Percentiles rank a stretch among this genome's conserved stretches.
Conservation (phyloP, 2,797 vertebrate species). For the Apogon talboti region DNA sequence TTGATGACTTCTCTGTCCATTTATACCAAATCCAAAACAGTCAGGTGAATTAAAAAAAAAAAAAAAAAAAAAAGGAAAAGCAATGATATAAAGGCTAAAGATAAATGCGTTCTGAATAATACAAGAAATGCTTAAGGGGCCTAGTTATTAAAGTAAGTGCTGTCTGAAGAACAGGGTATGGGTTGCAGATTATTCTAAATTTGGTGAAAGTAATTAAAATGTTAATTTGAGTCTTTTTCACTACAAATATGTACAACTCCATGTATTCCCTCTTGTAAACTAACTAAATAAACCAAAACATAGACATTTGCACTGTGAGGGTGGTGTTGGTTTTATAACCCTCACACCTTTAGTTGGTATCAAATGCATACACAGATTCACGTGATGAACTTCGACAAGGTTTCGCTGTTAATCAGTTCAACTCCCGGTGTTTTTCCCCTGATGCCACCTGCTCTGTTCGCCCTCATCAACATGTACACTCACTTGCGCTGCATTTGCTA, state of each 20-base stretch:
- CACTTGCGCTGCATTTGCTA: constrained; percentile 26
- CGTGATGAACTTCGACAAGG: not conserved
- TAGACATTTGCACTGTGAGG: too few species aligned
- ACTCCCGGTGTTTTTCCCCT: too few species aligned
- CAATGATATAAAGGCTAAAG: constrained; percentile 10
- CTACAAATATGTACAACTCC: not conserved
- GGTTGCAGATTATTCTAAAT: constrained; percentile 4
- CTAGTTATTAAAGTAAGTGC: not conserved
- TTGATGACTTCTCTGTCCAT: constrained; percentile 35
- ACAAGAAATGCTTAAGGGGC: not conserved
- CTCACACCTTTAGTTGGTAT: not conserved
- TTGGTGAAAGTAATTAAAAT: constrained; percentile 10
- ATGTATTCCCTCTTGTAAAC: too few species aligned
- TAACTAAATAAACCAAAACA: too few species aligned
- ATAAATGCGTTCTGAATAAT: constrained; percentile 14
- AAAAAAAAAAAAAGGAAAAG: constrained; percentile 6
- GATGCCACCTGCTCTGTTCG: too few species aligned
- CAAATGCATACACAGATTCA: constrained; percentile 1
- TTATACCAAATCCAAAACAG: constrained; percentile 9
- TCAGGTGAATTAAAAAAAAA: constrained; percentile 6
- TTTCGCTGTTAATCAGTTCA: constrained; percentile 2
- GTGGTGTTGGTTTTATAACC: not conserved
- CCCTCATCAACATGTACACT: constrained; percentile 9
- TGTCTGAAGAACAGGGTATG: not conserved
- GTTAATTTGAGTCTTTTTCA: constrained; percentile 9